Evolutionary conservation across 2,888 invertebrate species (phyloP).

Genomic region (Thysanoteuthis rhombus): DNA sequence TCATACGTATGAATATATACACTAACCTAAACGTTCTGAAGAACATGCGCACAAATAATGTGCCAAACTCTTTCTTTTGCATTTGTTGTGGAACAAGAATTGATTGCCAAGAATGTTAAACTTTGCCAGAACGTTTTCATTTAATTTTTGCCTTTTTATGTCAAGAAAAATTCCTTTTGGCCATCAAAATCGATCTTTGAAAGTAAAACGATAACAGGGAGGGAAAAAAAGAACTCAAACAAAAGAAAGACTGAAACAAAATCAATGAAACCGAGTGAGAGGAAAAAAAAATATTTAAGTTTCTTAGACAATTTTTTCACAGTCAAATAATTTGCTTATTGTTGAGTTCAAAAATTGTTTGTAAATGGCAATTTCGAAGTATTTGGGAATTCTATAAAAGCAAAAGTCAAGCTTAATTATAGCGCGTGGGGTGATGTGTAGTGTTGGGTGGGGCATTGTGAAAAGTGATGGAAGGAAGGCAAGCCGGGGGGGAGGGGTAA

Average conservation of each 20-base stretch:
- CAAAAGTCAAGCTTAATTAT: neutral
- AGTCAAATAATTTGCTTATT: slow-evolving; percentile 12
- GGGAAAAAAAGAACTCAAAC: neutral
- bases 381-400: neutral
- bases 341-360: neutral
- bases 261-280: neutral
- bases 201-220: neutral
- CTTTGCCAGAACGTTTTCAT: neutral
- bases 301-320: neutral
- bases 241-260: too few species aligned
- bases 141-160: neutral
- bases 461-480: too few species aligned
- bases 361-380: neutral
- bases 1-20: too few species aligned
- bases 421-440: neutral
- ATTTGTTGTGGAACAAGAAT: neutral
- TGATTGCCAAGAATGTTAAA: neutral
- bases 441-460: too few species aligned
- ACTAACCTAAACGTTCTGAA: neutral
- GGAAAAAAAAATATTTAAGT: neutral
- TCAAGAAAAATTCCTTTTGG: neutral
- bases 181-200: neutral
- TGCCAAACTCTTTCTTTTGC: neutral
- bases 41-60: neutral
- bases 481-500: neutral